Evolutionary conservation across 2,888 invertebrate species (phyloP).

Genomic region (Vannuccia rotundouncinata): DNA sequence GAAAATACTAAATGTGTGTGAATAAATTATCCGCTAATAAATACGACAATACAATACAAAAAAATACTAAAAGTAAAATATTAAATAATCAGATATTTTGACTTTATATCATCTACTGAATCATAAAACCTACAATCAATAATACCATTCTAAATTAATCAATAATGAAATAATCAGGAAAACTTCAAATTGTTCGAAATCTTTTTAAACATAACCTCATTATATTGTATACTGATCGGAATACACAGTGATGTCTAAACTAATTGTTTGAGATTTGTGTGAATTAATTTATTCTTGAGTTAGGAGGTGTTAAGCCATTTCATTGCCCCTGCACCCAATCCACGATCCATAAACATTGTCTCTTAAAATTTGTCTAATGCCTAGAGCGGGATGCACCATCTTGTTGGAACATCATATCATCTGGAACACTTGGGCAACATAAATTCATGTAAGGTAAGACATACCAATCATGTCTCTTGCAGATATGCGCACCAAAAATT

Average conservation of each 20-base stretch:
- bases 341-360: neutral
- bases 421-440: neutral
- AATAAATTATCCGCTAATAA: no score
- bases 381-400: neutral
- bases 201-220: no score
- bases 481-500: neutral
- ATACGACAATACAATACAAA: no score
- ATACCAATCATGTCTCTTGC: neutral
- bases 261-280: constrained; percentile 6
- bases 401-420: neutral
- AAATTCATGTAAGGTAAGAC: neutral
- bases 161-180: no score
- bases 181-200: no score
- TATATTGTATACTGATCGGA: no score
- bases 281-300: neutral
- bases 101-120: no score
- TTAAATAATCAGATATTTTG: no score
- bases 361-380: neutral
- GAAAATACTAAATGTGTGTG: no score
- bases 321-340: neutral
- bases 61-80: no score
- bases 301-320: neutral
- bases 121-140: no score
- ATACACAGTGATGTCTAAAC: constrained; percentile 8
- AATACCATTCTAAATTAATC: no score